Base-by-base conservation (phyloP, 2,888 invertebrate species). In the Tetragnatha montana region DNA sequence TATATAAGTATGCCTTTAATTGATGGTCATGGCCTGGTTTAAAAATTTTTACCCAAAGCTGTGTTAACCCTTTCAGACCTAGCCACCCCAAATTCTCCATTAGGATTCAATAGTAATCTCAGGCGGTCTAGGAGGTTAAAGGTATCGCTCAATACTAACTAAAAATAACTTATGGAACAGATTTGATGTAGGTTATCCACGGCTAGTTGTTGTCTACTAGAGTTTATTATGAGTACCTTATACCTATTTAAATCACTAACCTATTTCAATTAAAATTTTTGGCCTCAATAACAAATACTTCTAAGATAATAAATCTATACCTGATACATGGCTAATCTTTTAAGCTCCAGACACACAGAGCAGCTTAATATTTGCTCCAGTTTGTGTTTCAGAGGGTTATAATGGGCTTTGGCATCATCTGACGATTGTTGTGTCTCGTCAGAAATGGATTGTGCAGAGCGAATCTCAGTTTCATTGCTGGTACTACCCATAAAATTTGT, bases 281-380 rank as follows among this genome's bases (percentile, higher is more conserved):
- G 19, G 6, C 0, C n/a, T 74, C 1, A 74, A 74, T 35, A 35
- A 47, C n/a, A n/a, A 74, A 7, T 74, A 35, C 35, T 35, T 35
- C 35, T 2, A 35, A 35, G 35, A 35, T 35, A 35, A 35, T 35
- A 8, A 60, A 22, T 60, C 17, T 78, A 69, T 80, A 89, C 88
- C 84, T 89, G 88, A 81, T 35, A 81, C 70, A 89, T 81, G 17
- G 88, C 74, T 21, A 69, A 84, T 80, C 88, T 73, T 35, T 75
- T 80, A 8, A 89, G 74, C 68, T 89, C 88, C n/a, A 70, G 69
- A 21, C 88, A 89, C 70, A 89, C 74, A 19, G 68, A 79, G 51
- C 88, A 89, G n/a, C 80, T 35, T 2, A 89, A 69, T 8, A 89
- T 89, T 49, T 84, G 21, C 50, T 70, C 74, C 10, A 89, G 71